Percentiles rank a stretch among this genome's conserved stretches.
Evolutionary conservation across 2,113 vertebrate genomes (phyloP).

Genomic region (Bos javanicus): DNA sequence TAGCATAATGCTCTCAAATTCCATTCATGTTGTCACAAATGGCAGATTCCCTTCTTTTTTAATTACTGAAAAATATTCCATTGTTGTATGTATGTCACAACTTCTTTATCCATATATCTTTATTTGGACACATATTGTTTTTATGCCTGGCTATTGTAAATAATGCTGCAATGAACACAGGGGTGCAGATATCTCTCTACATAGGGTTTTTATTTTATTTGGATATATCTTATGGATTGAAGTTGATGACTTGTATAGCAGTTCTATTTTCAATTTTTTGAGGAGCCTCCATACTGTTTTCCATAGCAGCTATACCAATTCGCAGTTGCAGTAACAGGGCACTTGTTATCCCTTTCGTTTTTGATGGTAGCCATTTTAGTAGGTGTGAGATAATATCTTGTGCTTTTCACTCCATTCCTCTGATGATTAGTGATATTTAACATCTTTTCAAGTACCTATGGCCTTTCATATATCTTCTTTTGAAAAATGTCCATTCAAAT

Average conservation of each 20-base stretch:
- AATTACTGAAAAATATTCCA: neutral
- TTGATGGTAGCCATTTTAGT: neutral
- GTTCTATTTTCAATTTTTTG: neutral
- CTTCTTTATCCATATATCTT: neutral
- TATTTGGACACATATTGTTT: neutral
- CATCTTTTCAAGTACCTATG: neutral
- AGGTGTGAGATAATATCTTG: neutral
- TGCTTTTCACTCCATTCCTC: neutral
- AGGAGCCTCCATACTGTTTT: neutral
- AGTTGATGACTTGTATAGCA: neutral
- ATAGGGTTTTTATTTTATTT: neutral
- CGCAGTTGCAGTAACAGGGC: neutral
- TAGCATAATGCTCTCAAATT: neutral
- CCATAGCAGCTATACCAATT: neutral
- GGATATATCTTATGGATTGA: neutral
- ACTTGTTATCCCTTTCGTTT: neutral
- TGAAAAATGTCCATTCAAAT: neutral
- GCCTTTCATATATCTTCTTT: neutral
- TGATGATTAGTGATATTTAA: neutral
- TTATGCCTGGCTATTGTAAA: neutral
- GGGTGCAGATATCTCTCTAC: neutral
- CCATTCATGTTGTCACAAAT: neutral
- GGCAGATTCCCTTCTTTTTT: neutral
- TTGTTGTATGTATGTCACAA: neutral
- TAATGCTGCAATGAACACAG: neutral